A percentile compares a stretch with the other conserved stretches of the same genome.
Conservation (phyloP, 2,888 invertebrate species). For the Chorisops tibialis region DNA sequence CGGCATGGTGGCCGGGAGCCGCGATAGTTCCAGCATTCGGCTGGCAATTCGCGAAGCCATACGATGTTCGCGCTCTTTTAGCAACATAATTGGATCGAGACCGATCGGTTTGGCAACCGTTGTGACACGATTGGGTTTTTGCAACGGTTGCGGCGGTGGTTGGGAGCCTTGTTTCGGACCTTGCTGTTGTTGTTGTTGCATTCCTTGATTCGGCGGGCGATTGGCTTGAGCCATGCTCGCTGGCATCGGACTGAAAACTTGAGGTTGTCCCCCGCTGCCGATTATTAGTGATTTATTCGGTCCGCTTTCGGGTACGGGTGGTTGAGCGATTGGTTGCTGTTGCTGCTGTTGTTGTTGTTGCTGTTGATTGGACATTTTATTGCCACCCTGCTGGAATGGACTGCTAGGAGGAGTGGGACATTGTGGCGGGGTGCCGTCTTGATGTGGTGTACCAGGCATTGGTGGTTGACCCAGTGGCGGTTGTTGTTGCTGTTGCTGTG, state of each 20-base stretch:
- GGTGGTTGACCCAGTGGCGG: constrained; percentile 37
- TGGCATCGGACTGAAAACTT: constrained; percentile 46
- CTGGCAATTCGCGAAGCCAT: constrained; percentile 87
- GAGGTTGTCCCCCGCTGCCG: constrained; percentile 43
- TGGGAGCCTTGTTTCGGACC: constrained; percentile 44
- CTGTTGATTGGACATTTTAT: constrained; percentile 36
- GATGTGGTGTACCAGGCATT: constrained; percentile 59
- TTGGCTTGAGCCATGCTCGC: constrained; percentile 43
- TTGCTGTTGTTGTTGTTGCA: constrained; percentile 41
- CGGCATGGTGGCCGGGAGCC: constrained; percentile 83
- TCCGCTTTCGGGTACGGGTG: not conserved
- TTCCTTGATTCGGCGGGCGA: constrained; percentile 40
- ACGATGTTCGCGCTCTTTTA: constrained; percentile 94
- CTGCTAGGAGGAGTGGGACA: constrained; percentile 55
- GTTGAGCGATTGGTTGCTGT: constrained; percentile 35
- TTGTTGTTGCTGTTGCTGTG: constrained; percentile 34
- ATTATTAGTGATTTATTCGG: constrained; percentile 36
- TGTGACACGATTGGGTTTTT: constrained; percentile 79
- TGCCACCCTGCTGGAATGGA: constrained; percentile 40
- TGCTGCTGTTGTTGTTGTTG: constrained; percentile 37
- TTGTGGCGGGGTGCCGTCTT: constrained; percentile 54
- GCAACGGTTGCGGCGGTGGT: constrained; percentile 58
- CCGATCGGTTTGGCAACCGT: constrained; percentile 89
- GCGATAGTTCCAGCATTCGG: constrained; percentile 86
- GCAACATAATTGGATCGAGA: constrained; percentile 85